Conservation (phyloP, 2,888 invertebrate species). For the Clanis bilineata region DNA sequence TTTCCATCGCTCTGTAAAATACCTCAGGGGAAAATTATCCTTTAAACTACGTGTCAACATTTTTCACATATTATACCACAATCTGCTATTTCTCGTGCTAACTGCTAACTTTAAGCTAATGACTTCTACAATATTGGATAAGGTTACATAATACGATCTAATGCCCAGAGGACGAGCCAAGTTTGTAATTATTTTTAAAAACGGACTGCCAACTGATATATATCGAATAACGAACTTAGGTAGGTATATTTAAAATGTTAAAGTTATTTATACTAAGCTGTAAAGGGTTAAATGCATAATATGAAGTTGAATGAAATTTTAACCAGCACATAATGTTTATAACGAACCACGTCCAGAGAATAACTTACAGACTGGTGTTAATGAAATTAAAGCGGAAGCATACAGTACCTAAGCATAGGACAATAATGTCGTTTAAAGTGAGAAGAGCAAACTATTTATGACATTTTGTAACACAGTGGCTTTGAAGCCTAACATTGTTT, state of each 20-base stretch:
- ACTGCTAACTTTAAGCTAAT: too few relatives aligned
- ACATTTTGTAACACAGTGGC: slow-evolving; percentile 38
- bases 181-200: too few relatives aligned
- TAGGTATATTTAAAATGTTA: too few relatives aligned
- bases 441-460: slow-evolving; percentile 3
- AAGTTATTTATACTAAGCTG: too few relatives aligned
- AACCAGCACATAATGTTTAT: background rate
- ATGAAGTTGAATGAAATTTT: background rate
- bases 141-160: too few relatives aligned
- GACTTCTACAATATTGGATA: too few relatives aligned
- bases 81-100: too few relatives aligned
- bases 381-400: slow-evolving; percentile 1
- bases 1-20: background rate
- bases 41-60: background rate
- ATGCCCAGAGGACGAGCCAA: too few relatives aligned
- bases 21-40: background rate
- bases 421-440: background rate
- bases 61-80: too few relatives aligned
- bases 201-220: too few relatives aligned
- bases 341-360: background rate
- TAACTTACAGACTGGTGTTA: background rate
- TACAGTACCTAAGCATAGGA: too few relatives aligned
- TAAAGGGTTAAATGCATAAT: background rate
- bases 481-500: slow-evolving; percentile 50
- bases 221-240: too few relatives aligned